A percentile compares a stretch with the other conserved stretches of the same genome.
Conservation (phyloP, 2,888 invertebrate species). For the Drosophila nr. fundita region DNA sequence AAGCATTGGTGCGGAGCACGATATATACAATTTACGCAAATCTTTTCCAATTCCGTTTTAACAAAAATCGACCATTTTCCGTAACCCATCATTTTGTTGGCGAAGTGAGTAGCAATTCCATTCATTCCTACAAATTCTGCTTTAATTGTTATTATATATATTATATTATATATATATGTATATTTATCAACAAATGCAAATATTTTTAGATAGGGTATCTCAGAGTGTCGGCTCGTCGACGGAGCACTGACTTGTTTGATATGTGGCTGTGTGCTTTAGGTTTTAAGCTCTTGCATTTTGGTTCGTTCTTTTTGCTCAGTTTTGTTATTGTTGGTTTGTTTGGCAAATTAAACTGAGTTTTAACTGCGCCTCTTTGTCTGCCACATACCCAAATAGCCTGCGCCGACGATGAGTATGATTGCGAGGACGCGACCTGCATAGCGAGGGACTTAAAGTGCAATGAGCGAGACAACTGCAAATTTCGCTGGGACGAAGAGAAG, state of each 20-base stretch:
- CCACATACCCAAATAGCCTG: conserved; percentile 45
- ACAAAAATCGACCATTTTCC: too few species aligned
- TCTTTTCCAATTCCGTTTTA: not conserved
- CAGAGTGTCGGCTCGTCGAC: not conserved
- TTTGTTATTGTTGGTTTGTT: not conserved
- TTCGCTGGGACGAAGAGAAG: conserved; percentile 91
- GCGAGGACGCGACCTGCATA: conserved; percentile 95
- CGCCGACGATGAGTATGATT: conserved; percentile 90
- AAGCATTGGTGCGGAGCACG: not conserved
- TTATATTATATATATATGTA: too few species aligned
- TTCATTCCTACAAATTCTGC: not conserved
- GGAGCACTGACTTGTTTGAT: not conserved
- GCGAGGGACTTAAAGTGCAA: conserved; percentile 89
- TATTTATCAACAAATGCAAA: not conserved
- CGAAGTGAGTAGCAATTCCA: not conserved
- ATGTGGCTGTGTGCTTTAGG: conserved; percentile 15
- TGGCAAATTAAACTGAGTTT: conserved; percentile 8
- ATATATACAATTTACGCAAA: not conserved
- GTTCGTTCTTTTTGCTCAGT: not conserved
- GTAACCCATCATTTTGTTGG: not conserved
- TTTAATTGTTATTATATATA: not conserved
- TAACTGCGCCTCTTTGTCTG: conserved; percentile 15
- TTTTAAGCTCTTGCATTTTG: not conserved
- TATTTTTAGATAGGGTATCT: not conserved
- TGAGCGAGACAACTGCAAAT: conserved; percentile 91